Base-by-base conservation (phyloP, 2,113 vertebrate genomes). In the Toxotes chatareus region DNA sequence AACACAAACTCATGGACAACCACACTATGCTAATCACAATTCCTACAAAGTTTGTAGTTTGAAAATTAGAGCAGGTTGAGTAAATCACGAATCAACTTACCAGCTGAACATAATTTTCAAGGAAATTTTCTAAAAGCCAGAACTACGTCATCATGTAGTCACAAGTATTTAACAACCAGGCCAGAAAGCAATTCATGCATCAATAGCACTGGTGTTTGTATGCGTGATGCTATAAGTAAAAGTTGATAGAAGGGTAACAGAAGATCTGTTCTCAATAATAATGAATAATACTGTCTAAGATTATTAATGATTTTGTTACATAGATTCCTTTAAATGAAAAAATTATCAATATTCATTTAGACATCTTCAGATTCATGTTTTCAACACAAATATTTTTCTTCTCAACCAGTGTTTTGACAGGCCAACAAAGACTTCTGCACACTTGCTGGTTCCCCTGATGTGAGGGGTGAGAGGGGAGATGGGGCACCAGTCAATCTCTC, bases 401-500 rank as follows among this genome's bases (percentile, higher is more conserved):
- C 10, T 76, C 64, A 67, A 68, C 61, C 76, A 76, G 73, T 57
- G 68, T 46, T 73, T 42, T 80, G 80, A 90, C 80, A 89, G 77
- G 65, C 82, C 70, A 59, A 92, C 82, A 91, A 91, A 92, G 80
- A 84, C 42, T 51, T 79, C 53, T 73, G 81, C 61, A 84, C 85
- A 83, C 80, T 87, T 62, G 71, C 53, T n/a, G 36, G 57, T 82
- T 64, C 61, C 80, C 84, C 85, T 84, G 73, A 81, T 87, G 83
- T 73, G 88, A 79, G 12, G 82, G 56, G 31, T 80, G 61, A 79
- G 70, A 68, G 83, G 86, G 75, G 83, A 56, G 75, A 73, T 17
- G 86, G 80, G 84, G 83, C 72, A 88, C 68, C 86, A 90, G 91
- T 90, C 91, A 92, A 82, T 90, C 92, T 89, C 51, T 59, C 73